Base-by-base conservation (phyloP, 2,113 vertebrate genomes). In the Passer domesticus region DNA sequence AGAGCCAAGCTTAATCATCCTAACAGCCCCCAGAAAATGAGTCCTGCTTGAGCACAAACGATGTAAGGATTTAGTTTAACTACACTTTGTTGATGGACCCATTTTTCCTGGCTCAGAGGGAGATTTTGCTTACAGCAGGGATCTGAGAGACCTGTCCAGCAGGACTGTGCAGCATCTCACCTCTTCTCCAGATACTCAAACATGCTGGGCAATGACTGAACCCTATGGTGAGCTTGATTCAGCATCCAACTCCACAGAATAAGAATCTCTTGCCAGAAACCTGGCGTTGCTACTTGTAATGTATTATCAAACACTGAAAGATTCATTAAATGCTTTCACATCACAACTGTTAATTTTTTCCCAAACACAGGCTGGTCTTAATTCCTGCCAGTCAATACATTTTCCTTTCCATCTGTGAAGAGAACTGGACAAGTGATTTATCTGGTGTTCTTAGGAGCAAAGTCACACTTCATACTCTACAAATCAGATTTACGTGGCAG, bases 241-340 rank as follows among this genome's bases (percentile, higher is more conserved):
- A 74, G 63, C 68, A 91, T n/a, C 63, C 82, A 79, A 6, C 59
- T 53, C 67, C 5, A 35, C 67, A 89, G 19, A 83, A 10, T 28
- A 67, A 79, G 11, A 70, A 67, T 62, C 59, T 89, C 78, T 41
- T 91, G 91, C 82, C 93, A 95, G 75, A 73, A 90, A 59, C 90
- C 35, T 77, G 43, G 75, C 85, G 81, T 11, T 80, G 43, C 63
- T 81, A 13, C 39, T 93, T 55, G 37, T 67, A 67, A 82, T 13
- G 30, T 35, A 55, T 52, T 46, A 91, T 52, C 69, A 80, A 86
- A 87, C 70, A 80, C 67, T 49, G 44, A 55, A 72, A 91, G 41
- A 80, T 11, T 69, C 77, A 81, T 78, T 69, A 55, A 59, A 78
- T 49, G 22, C 80, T 90, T 90, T 74, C 43, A 62, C 43, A 69